A percentile compares a stretch with the other conserved stretches of the same genome.
phyloP scores from a whole-genome alignment of 2,797 vertebrate genomes.

The Neoniphon sammara region DNA sequence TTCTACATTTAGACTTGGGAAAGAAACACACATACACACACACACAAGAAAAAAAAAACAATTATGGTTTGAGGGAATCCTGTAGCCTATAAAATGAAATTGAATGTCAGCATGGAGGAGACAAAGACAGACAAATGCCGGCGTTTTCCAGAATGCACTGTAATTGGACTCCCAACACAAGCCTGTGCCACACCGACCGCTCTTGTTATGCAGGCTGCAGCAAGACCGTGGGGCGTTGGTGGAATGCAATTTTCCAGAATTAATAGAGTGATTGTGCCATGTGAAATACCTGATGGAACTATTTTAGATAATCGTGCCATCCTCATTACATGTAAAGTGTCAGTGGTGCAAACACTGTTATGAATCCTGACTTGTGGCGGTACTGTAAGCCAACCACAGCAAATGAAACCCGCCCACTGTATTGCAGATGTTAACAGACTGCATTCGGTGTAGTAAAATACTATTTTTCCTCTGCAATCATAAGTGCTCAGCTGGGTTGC shows the following conservation, averaged over 20 bases:
- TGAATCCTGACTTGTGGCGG: slow-evolving; percentile 17
- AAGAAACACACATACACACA: slow-evolving; percentile 26
- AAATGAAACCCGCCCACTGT: not conserved
- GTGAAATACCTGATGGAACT: slow-evolving; percentile 56
- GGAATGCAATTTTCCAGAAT: slow-evolving; percentile 63
- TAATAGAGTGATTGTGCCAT: slow-evolving; percentile 59
- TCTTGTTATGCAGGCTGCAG: slow-evolving; percentile 60
- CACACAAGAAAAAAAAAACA: slow-evolving; percentile 28
- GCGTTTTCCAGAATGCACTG: slow-evolving; percentile 60
- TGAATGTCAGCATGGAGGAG: slow-evolving; percentile 66
- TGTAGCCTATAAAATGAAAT: slow-evolving; percentile 46
- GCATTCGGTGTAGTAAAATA: too few species aligned
- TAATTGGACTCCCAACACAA: slow-evolving; percentile 77
- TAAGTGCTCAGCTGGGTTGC: too few species aligned
- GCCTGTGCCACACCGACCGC: slow-evolving; percentile 46
- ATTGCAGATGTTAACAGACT: too few species aligned
- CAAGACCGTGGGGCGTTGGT: slow-evolving; percentile 48
- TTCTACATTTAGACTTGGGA: slow-evolving; percentile 42
- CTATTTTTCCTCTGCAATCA: too few species aligned
- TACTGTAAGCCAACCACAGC: not conserved
- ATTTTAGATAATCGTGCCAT: slow-evolving; percentile 42
- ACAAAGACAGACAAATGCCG: slow-evolving; percentile 68
- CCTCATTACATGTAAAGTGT: slow-evolving; percentile 47
- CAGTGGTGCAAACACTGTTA: slow-evolving; percentile 14
- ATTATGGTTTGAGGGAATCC: slow-evolving; percentile 48